Evolutionary conservation across 2,888 invertebrate species (phyloP).

Genomic region (Dione vanillae): DNA sequence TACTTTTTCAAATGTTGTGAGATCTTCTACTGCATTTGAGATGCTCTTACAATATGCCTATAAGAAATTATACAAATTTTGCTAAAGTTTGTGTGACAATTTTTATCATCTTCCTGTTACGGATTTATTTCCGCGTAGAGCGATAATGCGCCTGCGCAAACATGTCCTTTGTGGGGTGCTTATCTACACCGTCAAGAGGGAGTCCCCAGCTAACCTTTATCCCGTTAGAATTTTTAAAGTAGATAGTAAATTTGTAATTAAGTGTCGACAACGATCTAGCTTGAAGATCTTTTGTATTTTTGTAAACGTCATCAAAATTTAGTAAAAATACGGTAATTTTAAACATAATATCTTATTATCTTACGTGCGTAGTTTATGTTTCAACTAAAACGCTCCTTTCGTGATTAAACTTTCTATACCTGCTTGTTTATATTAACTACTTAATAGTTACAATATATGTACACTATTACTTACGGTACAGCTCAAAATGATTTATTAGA

Average conservation of each 20-base stretch:
- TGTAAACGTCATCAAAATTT: no score
- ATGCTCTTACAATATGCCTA: not conserved
- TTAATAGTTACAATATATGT: no score
- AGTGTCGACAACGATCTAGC: not conserved
- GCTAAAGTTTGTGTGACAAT: conserved; percentile 58
- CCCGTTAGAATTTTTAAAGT: conserved; percentile 37
- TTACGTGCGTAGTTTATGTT: no score
- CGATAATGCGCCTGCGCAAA: conserved; percentile 77
- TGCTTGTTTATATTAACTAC: no score
- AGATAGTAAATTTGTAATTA: not conserved
- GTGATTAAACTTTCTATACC: no score
- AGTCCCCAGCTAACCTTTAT: conserved; percentile 59
- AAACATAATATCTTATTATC: no score
- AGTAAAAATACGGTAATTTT: no score
- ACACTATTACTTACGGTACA: no score
- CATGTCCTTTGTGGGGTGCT: conserved; percentile 69
- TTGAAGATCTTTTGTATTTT: no score
- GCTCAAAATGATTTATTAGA: no score
- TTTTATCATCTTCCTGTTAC: conserved; percentile 79
- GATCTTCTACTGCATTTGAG: not conserved
- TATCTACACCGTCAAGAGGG: conserved; percentile 65
- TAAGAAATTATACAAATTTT: conserved; percentile 3
- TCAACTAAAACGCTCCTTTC: no score
- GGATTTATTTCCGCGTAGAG: conserved; percentile 78
- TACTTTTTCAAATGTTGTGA: not conserved